Base-by-base conservation (phyloP, 2,797 vertebrate species). In the Argya squamiceps region DNA sequence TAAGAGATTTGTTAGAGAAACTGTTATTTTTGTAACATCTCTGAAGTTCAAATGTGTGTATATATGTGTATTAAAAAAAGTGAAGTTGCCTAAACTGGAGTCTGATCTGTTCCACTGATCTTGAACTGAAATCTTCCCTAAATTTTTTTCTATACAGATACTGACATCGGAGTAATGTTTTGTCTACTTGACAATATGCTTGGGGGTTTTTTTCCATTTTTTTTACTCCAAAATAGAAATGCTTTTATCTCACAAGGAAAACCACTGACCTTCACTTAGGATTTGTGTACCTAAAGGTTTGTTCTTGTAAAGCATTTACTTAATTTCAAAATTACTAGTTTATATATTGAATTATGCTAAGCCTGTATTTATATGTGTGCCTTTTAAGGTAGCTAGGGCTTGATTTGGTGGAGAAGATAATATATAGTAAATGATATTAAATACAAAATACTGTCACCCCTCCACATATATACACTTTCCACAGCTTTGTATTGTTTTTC, bases 391-490 rank as follows among this genome's bases (percentile, higher is more conserved):
- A 62, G 46, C 24, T 75, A 30, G n/a, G 22, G 17, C 60, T 87
- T 62, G 55, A 76, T 5, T 15, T 71, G 50, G 18, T 82, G 41
- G 47, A 81, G 29, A 84, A 50, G 17, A n/a, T 39, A 39, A 14
- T 55, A 10, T 16, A 29, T 8, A 67, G 32, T 34, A 81, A 74
- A n/a, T 60, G 10, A 39, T 53, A 39, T 11, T 84, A 68, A 64
- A 47, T 78, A 49, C 29, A 41, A 70, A 89, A 67, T 71, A 46
- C 7, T 89, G 27, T 43, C 20, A n/a, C 3, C 10, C 12, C 1
- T 8, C 19, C n/a, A 3, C 23, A 8, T 1, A 0, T 34, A 18
- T 7, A 6, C 1, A 16, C 4, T 84, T 71, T 58, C 19, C 19
- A 3, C 30, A 34, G 10, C 50, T 71, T 32, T 76, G 8, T 49